Conservation (phyloP, 2,888 invertebrate species). For the Campaea margaritaria region DNA sequence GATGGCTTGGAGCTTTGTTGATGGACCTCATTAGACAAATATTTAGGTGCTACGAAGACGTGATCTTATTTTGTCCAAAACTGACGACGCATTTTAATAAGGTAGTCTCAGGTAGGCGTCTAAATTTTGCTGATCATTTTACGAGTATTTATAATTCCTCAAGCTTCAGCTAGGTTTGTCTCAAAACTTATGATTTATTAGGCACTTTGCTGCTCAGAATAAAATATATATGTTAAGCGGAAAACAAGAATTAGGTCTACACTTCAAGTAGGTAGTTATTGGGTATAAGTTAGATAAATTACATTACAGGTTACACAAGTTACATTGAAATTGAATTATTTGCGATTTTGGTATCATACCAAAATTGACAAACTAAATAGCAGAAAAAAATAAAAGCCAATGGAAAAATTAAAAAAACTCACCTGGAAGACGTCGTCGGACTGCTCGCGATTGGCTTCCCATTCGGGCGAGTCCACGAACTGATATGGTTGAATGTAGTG, state of each 20-base stretch:
- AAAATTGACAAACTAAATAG: too few species aligned
- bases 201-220: background rate
- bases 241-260: too few species aligned
- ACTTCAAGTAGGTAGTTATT: too few species aligned
- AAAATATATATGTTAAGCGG: too few species aligned
- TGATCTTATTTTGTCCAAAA: background rate
- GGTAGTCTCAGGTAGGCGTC: too few species aligned
- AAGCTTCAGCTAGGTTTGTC: background rate
- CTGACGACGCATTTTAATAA: background rate
- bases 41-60: constrained; percentile 11
- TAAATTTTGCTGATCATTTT: too few species aligned
- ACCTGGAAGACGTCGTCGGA: constrained; percentile 92
- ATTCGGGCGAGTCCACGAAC: constrained; percentile 96
- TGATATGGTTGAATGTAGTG: constrained; percentile 92
- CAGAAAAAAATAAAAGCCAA: too few species aligned
- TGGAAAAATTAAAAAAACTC: too few species aligned
- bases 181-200: background rate
- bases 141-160: background rate
- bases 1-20: constrained; percentile 27
- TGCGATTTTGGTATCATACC: too few species aligned
- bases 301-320: too few species aligned
- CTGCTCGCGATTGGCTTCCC: constrained; percentile 92
- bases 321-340: too few species aligned
- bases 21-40: constrained; percentile 17
- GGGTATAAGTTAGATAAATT: too few species aligned